A percentile compares a stretch with the other conserved stretches of the same genome.
phyloP scores from a whole-genome alignment of 2,888 invertebrate genomes.

The Leucophora obtusa region DNA sequence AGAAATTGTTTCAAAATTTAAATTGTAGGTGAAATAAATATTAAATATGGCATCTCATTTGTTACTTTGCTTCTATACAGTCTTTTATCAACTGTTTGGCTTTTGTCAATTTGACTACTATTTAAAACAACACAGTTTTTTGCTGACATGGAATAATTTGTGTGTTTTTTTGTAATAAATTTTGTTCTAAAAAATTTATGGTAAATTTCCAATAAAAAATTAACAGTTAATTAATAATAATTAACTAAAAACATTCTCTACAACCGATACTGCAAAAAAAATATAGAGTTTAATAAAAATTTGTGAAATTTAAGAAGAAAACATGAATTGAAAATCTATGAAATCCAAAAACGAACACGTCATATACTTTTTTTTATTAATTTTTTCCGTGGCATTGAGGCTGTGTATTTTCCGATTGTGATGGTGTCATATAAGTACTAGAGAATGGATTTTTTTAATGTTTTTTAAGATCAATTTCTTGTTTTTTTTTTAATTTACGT shows the following conservation, averaged over 20 bases:
- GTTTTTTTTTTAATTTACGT: slow-evolving; percentile 2
- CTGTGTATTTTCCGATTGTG: not conserved
- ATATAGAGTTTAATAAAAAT: not conserved
- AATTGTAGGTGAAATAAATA: too few species aligned
- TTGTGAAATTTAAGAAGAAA: not conserved
- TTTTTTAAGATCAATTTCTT: not conserved
- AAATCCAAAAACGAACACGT: slow-evolving; percentile 52
- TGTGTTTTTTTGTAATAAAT: slow-evolving; percentile 68
- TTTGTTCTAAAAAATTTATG: slow-evolving; percentile 70
- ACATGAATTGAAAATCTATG: slow-evolving; percentile 20
- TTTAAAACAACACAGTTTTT: slow-evolving; percentile 57
- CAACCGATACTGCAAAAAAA: not conserved
- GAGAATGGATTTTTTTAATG: not conserved
- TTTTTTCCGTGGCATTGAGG: slow-evolving; percentile 42
- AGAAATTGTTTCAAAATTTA: too few species aligned
- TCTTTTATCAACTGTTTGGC: too few species aligned
- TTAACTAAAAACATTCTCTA: not conserved
- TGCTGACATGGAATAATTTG: slow-evolving; percentile 73
- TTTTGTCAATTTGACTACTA: not conserved
- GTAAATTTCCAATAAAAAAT: slow-evolving; percentile 58
- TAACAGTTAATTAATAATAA: slow-evolving; percentile 17
- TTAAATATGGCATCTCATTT: not conserved
- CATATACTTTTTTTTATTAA: too few species aligned
- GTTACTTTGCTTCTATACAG: too few species aligned
- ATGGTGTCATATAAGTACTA: slow-evolving; percentile 46